These are phyloP conservation scores for Episyrphus balteatus DNA, from an alignment of 1,140 invertebrate species.

Conservation along the genomic window DNA sequence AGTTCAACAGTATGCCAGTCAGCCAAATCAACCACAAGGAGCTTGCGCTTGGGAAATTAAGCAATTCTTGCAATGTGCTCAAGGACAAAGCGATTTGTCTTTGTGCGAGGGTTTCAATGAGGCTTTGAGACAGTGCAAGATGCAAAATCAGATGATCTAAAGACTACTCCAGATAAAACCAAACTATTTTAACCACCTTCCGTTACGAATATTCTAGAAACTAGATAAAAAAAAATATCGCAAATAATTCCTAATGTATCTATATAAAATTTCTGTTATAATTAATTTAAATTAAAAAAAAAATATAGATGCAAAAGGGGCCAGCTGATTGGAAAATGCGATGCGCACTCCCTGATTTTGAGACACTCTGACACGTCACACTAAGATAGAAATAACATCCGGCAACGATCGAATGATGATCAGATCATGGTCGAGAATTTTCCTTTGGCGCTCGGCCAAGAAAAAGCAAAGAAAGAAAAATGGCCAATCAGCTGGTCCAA, in stretches of 20 bases:
- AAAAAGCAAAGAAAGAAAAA: too few relatives aligned
- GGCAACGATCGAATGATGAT: constrained; percentile 31
- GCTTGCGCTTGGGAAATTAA: constrained; percentile 81
- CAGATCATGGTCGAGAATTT: too few relatives aligned
- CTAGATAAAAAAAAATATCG: neutral
- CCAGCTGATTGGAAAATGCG: constrained; percentile 50
- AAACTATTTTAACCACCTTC: neutral
- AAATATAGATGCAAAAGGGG: constrained; percentile 37
- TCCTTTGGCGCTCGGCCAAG: too few relatives aligned
- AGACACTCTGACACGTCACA: constrained; percentile 55
- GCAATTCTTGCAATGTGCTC: constrained; percentile 80
- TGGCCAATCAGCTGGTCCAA: too few relatives aligned
- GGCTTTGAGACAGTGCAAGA: constrained; percentile 81
- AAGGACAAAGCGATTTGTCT: constrained; percentile 69
- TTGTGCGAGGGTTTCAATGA: constrained; percentile 90
- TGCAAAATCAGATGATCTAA: constrained; percentile 32
- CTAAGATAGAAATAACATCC: constrained; percentile 78
- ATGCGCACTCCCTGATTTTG: constrained; percentile 53
- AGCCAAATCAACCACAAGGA: constrained; percentile 46
- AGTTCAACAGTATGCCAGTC: constrained; percentile 33
- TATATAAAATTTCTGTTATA: neutral
- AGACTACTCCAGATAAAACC: neutral
- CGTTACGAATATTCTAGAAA: neutral
- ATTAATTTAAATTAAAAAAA: neutral
- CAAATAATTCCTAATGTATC: neutral